A percentile compares a stretch with the other conserved stretches of the same genome.
phyloP scores from a whole-genome alignment of 2,113 vertebrate species.

The Ploceus nigricollis region DNA sequence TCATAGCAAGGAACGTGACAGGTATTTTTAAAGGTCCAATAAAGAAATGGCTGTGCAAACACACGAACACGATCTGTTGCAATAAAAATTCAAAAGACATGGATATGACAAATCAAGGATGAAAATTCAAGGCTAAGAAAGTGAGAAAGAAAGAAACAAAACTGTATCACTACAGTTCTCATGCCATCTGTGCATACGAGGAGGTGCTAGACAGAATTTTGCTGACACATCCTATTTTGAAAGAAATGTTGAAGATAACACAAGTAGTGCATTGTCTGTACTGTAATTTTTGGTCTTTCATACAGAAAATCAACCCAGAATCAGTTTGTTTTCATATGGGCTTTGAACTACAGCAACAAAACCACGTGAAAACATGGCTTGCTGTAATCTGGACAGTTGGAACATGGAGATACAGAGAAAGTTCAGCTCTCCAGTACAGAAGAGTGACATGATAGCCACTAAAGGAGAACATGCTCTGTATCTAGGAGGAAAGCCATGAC shows the following conservation, averaged over 20 bases:
- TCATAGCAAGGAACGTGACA: neutral
- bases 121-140: neutral
- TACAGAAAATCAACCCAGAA: neutral
- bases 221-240: neutral
- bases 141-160: neutral
- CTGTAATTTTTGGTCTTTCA: neutral
- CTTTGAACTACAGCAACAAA: neutral
- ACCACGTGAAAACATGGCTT: neutral
- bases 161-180: neutral
- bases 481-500: neutral
- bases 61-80: neutral
- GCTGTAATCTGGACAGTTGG: neutral
- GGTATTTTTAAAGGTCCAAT: neutral
- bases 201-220: constrained; percentile 40
- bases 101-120: neutral
- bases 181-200: constrained; percentile 3
- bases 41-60: neutral
- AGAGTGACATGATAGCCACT: neutral
- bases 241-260: neutral
- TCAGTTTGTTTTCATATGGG: neutral
- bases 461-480: neutral
- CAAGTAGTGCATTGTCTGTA: neutral
- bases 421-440: neutral
- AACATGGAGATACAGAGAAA: neutral
- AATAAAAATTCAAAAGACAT: neutral